These are phyloP conservation scores for Enteromius unitaeniatus DNA, from an alignment of 2,797 vertebrate species.

Conservation along the genomic window DNA sequence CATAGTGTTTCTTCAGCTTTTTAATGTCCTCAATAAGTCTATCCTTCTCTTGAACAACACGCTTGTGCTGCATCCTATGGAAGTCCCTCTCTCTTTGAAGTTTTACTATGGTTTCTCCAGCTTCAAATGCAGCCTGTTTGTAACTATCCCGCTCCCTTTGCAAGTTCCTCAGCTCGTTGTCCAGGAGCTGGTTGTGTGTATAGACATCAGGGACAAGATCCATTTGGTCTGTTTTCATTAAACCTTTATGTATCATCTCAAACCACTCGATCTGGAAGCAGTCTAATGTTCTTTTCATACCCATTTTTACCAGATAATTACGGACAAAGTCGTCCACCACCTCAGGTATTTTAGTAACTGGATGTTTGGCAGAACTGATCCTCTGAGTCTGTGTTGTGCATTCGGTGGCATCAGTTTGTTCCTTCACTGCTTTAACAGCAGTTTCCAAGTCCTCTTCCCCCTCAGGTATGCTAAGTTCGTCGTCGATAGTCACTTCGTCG, in stretches of 20 bases:
- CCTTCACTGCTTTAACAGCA: conserved; percentile 41
- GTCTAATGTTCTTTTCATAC: conserved; percentile 88
- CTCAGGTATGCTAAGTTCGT: conserved; percentile 51
- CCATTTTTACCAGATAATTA: conserved; percentile 86
- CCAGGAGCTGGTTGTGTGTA: conserved; percentile 78
- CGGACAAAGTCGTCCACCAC: conserved; percentile 86
- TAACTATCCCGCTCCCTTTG: conserved; percentile 80
- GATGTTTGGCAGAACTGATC: conserved; percentile 43
- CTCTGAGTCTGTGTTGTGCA: conserved; percentile 19
- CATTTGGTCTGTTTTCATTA: conserved; percentile 58
- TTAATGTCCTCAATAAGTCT: conserved; percentile 83
- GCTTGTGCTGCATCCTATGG: conserved; percentile 84
- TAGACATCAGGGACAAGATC: conserved; percentile 80
- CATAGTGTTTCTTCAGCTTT: conserved; percentile 85
- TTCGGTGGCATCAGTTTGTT: neutral
- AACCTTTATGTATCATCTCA: conserved; percentile 81
- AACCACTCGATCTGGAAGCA: conserved; percentile 93
- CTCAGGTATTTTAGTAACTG: conserved; percentile 67
- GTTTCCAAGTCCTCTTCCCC: conserved; percentile 58
- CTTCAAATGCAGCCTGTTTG: conserved; percentile 73
- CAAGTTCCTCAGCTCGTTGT: conserved; percentile 77
- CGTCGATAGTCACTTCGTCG: conserved; percentile 55
- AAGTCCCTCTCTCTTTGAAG: conserved; percentile 84
- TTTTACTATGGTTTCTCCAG: conserved; percentile 77
- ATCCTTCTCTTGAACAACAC: conserved; percentile 85